Evolutionary conservation across 2,113 vertebrate species (phyloP), one percentile per base, ranked within the genome.

Genomic region (Vidua macroura): DNA sequence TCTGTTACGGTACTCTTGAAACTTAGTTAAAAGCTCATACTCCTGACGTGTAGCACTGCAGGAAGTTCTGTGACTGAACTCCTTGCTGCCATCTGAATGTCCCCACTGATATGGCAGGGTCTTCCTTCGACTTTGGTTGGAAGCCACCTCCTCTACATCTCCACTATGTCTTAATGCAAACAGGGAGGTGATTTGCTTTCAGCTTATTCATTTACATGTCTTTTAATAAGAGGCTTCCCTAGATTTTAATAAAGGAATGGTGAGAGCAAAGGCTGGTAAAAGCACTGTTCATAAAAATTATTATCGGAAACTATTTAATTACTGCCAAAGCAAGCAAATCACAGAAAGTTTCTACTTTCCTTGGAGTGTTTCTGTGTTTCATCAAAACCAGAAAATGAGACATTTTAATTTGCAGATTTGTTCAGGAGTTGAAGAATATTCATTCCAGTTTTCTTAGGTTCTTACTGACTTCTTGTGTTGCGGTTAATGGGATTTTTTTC

Each of bases 311-410:
- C 51, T 51, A 13, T 82, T 92, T 76, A 0, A 15, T 89, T 95
- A 87, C 46, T 91, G 87, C 93, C 84, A 89, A 80, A 95, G 59
- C 70, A 91, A 87, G 78, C 84, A 92, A 52, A 89, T 89, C 77
- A 55, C 49, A 80, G 78, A 82, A 89, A 73, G 63, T 79, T 91
- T 87, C 63, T 91, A 2, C 84, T 85, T 68, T 93, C 33, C 74
- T 79, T 69, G 15, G 16, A 87, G 84, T 53, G 70, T 62, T 93
- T 95, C 95, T 93, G 94, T 3, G 90, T 95, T 95, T 76, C 66
- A 94, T 97, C 95, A 94, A 93, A 95, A 69, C 46, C 48, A 62
- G 89, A 95, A 95, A 95, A 93, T 92, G 78, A 91, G 87, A 83
- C 89, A 69, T 83, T 95, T 93, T 87, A 84, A 94, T 93, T 95